Evolutionary conservation across 2,113 vertebrate species (phyloP).

Genomic region (Shinisaurus crocodilurus): DNA sequence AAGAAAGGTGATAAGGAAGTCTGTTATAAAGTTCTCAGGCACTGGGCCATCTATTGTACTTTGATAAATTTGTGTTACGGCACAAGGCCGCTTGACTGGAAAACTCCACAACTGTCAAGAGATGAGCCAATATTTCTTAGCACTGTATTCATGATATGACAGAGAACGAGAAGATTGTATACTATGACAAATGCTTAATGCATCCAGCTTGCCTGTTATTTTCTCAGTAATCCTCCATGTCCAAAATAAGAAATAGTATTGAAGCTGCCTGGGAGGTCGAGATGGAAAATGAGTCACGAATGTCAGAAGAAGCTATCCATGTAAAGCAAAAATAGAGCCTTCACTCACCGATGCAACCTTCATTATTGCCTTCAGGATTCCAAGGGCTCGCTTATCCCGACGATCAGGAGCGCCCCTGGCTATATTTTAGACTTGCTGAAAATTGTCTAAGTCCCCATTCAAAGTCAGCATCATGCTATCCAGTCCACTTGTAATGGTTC

Average conservation of each 20-base stretch:
- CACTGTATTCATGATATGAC: constrained; percentile 17
- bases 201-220: constrained; percentile 33
- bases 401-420: neutral
- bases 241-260: constrained; percentile 37
- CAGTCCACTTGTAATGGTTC: neutral
- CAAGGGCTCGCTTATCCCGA: constrained; percentile 1
- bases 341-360: neutral
- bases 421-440: neutral
- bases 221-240: constrained; percentile 21
- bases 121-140: neutral
- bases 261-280: constrained; percentile 9
- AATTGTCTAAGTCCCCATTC: neutral
- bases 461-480: too few relatives aligned
- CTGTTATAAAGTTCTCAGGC: neutral
- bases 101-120: constrained; percentile 21
- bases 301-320: constrained; percentile 18
- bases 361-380: neutral
- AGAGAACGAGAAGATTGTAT: constrained; percentile 26
- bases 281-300: constrained; percentile 37
- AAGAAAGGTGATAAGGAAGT: constrained; percentile 12
- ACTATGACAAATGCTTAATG: constrained; percentile 38
- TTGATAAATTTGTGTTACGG: constrained; percentile 11
- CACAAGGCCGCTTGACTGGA: constrained; percentile 1
- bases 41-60: neutral
- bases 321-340: constrained; percentile 16